Base-by-base conservation (phyloP, 2,113 vertebrate genomes). In the Crotalus tigris region DNA sequence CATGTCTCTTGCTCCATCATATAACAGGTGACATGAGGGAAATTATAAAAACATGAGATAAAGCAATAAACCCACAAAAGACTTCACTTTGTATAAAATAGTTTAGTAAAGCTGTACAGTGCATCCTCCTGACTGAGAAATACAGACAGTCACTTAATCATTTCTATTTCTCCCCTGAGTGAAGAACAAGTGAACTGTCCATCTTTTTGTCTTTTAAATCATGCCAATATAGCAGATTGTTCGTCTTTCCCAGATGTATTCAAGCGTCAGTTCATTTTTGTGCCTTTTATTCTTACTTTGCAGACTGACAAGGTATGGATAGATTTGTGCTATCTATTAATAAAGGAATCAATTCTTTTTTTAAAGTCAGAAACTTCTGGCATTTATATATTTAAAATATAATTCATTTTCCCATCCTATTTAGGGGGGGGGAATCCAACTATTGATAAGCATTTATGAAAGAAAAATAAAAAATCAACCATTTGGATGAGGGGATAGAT, bases 181-280 rank as follows among this genome's bases (percentile, higher is more conserved):
- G 59, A 69, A 64, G 86, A 92, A 92, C 86, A 92, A 92, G 86
- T 69, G 51, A 92, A 92, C 91, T 88, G 86, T 92, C 86, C 91
- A 88, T 92, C 91, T 92, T 88, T 54, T 61, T 69, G 54, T 33
- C 59, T 88, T 88, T 92, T 92, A 92, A 92, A 92, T 92, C 91
- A 92, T 69, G 59, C 88, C 49, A 86, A 69, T 69, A 59, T 88
- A 88, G 91, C 91, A 55, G 91, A 69, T 88, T 92, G 58, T 51
- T 54, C 61, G 12, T 88, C 58, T n/a, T 75, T 88, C 86, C 91
- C 91, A 92, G 86, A 92, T 92, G 91, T 61, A 88, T 92, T 61
- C 69, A 44, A 88, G 91, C 21, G 49, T 92, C 59, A 69, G 51
- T 55, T 92, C 88, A 87, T n/a, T 39, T 90, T 88, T 88, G 86